Percentiles rank a stretch among this genome's conserved stretches.
Conservation (phyloP, 2,888 invertebrate genomes). For the Apodemia hepburni region DNA sequence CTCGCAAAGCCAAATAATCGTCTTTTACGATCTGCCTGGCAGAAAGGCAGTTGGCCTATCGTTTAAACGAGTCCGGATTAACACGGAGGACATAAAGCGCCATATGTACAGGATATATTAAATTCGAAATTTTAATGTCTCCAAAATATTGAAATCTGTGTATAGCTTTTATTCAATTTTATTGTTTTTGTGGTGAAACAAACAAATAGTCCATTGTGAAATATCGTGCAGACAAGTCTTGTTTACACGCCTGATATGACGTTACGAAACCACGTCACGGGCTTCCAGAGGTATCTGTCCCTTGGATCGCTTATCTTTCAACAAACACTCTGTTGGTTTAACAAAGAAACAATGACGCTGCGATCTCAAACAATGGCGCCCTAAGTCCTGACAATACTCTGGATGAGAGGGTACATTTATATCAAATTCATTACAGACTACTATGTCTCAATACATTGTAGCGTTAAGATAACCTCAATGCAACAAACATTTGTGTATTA, state of each 20-base stretch:
- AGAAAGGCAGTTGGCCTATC: too few species aligned
- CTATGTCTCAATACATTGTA: not conserved
- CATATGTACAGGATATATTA: too few species aligned
- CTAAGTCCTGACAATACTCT: constrained; percentile 25
- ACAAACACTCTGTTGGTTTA: constrained; percentile 49
- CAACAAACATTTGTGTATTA: too few species aligned
- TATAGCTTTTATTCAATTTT: not conserved
- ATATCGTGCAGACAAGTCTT: not conserved
- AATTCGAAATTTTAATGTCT: too few species aligned
- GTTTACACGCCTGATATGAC: not conserved
- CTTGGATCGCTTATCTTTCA: constrained; percentile 33
- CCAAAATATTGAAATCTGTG: not conserved
- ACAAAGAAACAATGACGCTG: constrained; percentile 51
- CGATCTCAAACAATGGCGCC: constrained; percentile 50
- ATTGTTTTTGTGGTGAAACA: not conserved
- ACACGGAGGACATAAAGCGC: too few species aligned
- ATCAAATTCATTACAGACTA: constrained; percentile 5
- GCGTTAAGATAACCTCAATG: too few species aligned
- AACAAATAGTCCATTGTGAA: not conserved
- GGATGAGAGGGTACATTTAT: constrained; percentile 1
- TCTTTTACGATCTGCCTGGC: too few species aligned
- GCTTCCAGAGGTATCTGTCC: constrained; percentile 34
- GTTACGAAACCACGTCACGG: constrained; percentile 20
- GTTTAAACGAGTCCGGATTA: too few species aligned
- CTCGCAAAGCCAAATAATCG: too few species aligned